phyloP scores from a whole-genome alignment of 2,113 vertebrate species.

The Oryzias javanicus region DNA sequence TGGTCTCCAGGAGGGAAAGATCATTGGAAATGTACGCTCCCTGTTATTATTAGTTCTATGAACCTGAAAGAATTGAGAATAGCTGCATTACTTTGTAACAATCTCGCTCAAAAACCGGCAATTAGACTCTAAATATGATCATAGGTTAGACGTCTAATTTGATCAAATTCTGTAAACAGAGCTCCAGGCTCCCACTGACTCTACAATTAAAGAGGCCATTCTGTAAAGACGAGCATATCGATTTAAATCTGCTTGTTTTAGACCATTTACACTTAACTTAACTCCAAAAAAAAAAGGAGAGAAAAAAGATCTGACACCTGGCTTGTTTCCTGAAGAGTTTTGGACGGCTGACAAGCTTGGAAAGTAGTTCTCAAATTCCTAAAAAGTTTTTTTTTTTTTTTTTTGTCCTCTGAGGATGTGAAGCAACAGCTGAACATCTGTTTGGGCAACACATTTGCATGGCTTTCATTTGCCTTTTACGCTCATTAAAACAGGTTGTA shows the following conservation, averaged over 20 bases:
- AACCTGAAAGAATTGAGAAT: slow-evolving; percentile 39
- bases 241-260: neutral
- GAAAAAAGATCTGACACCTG: neutral
- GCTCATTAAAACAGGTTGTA: slow-evolving; percentile 1
- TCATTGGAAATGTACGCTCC: slow-evolving; percentile 12
- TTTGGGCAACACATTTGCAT: slow-evolving; percentile 18
- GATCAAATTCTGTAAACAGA: slow-evolving; percentile 45
- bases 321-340: slow-evolving; percentile 4
- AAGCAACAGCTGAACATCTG: slow-evolving; percentile 2
- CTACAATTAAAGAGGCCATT: slow-evolving; percentile 20
- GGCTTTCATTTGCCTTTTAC: slow-evolving; percentile 22
- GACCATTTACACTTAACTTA: neutral
- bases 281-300: too few species aligned
- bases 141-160: slow-evolving; percentile 28
- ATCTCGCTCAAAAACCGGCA: slow-evolving; percentile 14
- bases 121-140: slow-evolving; percentile 43
- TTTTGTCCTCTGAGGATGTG: neutral
- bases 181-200: slow-evolving; percentile 19
- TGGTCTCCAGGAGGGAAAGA: slow-evolving; percentile 13
- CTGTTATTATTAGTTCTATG: slow-evolving; percentile 22
- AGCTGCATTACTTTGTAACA: slow-evolving; percentile 4
- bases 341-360: neutral
- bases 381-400: neutral
- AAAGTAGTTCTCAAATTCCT: too few species aligned
- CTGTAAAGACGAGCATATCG: neutral